Base-by-base conservation (phyloP, 2,797 vertebrate species). In the Enteromius argenteus region DNA sequence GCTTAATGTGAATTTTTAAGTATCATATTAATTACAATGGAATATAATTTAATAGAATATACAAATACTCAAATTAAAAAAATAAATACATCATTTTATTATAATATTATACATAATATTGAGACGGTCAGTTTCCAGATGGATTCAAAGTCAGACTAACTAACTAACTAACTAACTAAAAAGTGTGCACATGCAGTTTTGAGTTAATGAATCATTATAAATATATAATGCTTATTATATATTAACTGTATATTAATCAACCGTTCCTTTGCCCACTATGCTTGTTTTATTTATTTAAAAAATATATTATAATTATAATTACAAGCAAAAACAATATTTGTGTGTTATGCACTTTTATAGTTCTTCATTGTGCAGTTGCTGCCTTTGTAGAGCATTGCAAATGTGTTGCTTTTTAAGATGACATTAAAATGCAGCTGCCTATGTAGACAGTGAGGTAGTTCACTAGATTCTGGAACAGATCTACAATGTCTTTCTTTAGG, bases 401-500 rank as follows among this genome's bases (percentile, higher is more conserved):
- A 53, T 53, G 1, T n/a, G 1, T 58, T 23, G 23, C 6, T 15
- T 75, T 75, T 75, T 39, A 23, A 39, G 32, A 35, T 35, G 32
- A 75, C 3, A 2, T 35, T 74, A 32, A 53, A 56, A 35, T n/a
- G 51, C 73, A 58, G 32, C 21, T 39, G 9, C 69, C 17, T 74
- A n/a, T 74, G 51, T 23, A 58, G 21, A 76, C 73, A 39, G 32
- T 15, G 73, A 58, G 6, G 14, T 9, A 58, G 21, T 60, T 66
- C 17, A 79, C 49, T 56, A 39, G 44, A 44, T 81, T 74, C 27
- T 62, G 69, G 9, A 49, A 35, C 14, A 49, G 19, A 46, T 44
- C 51, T 42, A 44, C 53, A 30, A n/a, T 37, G 19, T 67, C 32
- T 76, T 44, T 53, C 39, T 75, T 60, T 66, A 77, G 49, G 60